Percentiles rank a stretch among this genome's conserved stretches.
phyloP scores from a whole-genome alignment of 2,113 vertebrate genomes.

The Rhizomys pruinosus region DNA sequence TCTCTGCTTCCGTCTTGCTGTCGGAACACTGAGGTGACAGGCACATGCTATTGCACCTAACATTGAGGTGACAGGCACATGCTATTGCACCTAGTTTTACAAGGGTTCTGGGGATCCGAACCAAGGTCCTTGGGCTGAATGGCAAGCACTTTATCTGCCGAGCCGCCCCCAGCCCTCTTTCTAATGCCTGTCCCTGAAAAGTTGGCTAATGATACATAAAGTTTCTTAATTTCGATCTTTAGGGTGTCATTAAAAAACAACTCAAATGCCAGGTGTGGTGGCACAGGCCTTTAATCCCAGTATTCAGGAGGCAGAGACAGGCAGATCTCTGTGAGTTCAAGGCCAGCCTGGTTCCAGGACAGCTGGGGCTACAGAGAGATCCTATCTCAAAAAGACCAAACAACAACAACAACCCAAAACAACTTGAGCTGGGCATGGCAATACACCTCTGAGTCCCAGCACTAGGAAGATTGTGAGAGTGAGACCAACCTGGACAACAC shows the following conservation, averaged over 20 bases:
- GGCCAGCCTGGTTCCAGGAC: no score
- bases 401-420: no score
- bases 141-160: no score
- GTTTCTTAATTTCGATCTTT: background rate
- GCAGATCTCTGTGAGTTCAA: background rate
- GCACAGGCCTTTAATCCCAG: background rate
- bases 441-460: background rate
- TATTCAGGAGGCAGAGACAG: no score
- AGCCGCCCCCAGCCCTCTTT: background rate
- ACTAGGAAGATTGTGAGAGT: background rate
- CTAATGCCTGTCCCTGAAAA: background rate
- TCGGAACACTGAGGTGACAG: background rate
- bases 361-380: no score
- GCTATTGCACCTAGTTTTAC: background rate
- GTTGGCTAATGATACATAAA: background rate
- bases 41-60: background rate
- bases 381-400: no score
- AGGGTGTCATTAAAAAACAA: background rate
- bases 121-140: no score
- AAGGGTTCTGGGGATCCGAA: background rate
- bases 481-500: background rate
- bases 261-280: no score
- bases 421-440: no score
- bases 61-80: no score
- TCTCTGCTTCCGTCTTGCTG: background rate